Percentiles rank a stretch among this genome's conserved stretches.
These are phyloP conservation scores for Sebastes nivosus DNA, from an alignment of 2,797 vertebrate species.

Conservation along the genomic window DNA sequence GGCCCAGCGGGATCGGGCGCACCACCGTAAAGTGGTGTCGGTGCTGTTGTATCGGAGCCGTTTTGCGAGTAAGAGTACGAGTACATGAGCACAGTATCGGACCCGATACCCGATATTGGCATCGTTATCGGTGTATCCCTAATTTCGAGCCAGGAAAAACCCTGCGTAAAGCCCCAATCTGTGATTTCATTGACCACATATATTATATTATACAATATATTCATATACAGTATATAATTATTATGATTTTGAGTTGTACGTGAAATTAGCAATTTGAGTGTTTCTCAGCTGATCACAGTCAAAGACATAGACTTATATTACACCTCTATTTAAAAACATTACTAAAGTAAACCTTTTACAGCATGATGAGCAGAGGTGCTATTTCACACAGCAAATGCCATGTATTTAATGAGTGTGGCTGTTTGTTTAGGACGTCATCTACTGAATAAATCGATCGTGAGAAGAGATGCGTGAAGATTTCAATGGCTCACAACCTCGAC, in stretches of 20 bases:
- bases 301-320: background rate
- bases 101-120: too few species aligned
- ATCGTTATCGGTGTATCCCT: too few species aligned
- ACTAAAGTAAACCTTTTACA: background rate
- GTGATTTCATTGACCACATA: background rate
- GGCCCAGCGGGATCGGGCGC: too few species aligned
- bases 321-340: background rate
- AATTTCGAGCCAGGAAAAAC: too few species aligned
- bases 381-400: background rate
- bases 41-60: too few species aligned
- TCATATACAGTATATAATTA: too few species aligned
- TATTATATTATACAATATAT: background rate
- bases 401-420: background rate
- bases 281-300: background rate
- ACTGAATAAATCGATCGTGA: background rate
- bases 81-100: too few species aligned
- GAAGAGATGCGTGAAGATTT: background rate
- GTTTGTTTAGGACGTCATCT: background rate
- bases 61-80: too few species aligned
- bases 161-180: background rate
- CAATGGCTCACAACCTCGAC: background rate
- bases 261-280: background rate
- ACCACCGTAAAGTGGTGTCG: rapidly evolving
- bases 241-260: too few species aligned
- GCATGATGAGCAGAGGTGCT: background rate